phyloP scores from a whole-genome alignment of 2,113 vertebrate genomes.

The Synchiropus splendidus region DNA sequence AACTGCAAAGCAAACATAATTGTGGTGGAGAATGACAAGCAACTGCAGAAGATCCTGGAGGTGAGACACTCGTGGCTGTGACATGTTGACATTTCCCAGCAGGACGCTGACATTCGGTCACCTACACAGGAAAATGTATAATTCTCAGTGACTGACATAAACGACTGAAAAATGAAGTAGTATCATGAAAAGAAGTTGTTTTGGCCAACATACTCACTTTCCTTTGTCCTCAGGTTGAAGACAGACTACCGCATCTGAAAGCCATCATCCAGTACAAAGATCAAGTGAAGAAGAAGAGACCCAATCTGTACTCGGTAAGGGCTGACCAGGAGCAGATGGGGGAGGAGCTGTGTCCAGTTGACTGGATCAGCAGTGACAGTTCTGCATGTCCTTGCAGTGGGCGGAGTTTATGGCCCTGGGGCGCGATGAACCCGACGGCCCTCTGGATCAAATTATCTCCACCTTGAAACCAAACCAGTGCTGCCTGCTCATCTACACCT shows the following conservation, averaged over 20 bases:
- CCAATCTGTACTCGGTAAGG: conserved; percentile 79
- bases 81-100: not conserved
- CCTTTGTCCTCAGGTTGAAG: conserved; percentile 59
- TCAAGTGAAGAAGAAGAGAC: conserved; percentile 64
- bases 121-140: too few species aligned
- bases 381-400: conserved; percentile 70
- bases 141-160: too few species aligned
- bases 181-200: not conserved
- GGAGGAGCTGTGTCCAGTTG: rapidly evolving
- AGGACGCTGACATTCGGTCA: not conserved
- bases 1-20: conserved; percentile 77
- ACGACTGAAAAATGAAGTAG: too few species aligned
- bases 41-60: conserved; percentile 85
- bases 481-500: conserved; percentile 86
- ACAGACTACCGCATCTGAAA: conserved; percentile 75
- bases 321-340: not conserved
- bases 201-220: not conserved
- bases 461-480: conserved; percentile 86
- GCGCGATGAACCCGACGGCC: conserved; percentile 47
- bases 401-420: conserved; percentile 80
- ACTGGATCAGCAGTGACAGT: not conserved
- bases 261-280: conserved; percentile 82
- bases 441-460: conserved; percentile 64
- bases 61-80: conserved; percentile 49
- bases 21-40: conserved; percentile 83